Evolutionary conservation across 2,113 vertebrate genomes (phyloP).

Genomic region (Papio anubis): DNA sequence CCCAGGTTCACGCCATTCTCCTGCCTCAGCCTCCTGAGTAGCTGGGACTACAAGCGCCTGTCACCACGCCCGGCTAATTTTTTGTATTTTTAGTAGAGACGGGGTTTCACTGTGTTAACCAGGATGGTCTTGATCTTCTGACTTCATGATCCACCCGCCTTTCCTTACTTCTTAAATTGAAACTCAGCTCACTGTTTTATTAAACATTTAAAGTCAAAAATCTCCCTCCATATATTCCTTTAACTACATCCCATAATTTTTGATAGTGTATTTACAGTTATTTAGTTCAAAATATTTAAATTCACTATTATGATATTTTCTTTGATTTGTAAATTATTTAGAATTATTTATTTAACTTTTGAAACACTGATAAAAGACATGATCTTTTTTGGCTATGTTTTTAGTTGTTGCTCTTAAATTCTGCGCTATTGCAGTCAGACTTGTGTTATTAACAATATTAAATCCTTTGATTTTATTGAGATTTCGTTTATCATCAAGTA

Average conservation of each 20-base stretch:
- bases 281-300: constrained; percentile 5
- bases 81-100: too few species aligned
- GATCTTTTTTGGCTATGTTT: not conserved
- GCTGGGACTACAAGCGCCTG: accelerated
- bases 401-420: not conserved
- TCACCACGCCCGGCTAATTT: accelerated
- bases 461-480: not conserved
- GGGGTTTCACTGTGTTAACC: too few species aligned
- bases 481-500: not conserved
- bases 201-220: not conserved
- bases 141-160: not conserved
- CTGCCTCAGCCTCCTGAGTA: too few species aligned
- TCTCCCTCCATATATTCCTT: not conserved
- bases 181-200: not conserved
- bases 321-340: not conserved
- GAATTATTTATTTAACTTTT: not conserved
- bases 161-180: not conserved
- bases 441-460: not conserved
- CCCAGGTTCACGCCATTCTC: too few species aligned
- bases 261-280: not conserved
- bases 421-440: not conserved
- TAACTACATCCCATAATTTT: not conserved
- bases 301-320: not conserved
- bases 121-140: too few species aligned
- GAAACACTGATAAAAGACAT: not conserved